These are phyloP conservation scores for Zophobas atratus DNA, from an alignment of 1,140 invertebrate species.

Conservation along the genomic window DNA sequence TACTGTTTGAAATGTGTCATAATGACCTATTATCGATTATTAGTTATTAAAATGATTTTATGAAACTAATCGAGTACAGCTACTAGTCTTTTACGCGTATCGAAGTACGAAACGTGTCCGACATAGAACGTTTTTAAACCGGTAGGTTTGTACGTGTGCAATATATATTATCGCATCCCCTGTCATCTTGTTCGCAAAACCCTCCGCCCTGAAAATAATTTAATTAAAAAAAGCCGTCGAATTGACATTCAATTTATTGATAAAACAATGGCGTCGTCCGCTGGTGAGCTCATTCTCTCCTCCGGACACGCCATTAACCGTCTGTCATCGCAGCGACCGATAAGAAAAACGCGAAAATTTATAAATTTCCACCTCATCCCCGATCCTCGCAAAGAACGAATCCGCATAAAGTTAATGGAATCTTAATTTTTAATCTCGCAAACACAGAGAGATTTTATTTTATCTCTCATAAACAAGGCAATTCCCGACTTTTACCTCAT, in stretches of 20 bases:
- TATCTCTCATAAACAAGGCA: slow-evolving; percentile 57
- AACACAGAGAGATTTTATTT: slow-evolving; percentile 55
- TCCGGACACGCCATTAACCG: slow-evolving; percentile 37
- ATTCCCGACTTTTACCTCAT: slow-evolving; percentile 57
- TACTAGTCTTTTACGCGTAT: too few species aligned
- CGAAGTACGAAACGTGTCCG: too few species aligned
- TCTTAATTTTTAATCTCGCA: slow-evolving; percentile 60
- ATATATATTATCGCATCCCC: not conserved
- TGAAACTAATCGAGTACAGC: too few species aligned
- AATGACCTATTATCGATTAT: not conserved
- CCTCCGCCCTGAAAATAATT: not conserved
- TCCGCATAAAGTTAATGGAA: slow-evolving; percentile 59
- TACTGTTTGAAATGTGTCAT: not conserved
- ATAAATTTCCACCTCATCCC: slow-evolving; percentile 21
- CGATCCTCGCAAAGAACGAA: slow-evolving; percentile 29
- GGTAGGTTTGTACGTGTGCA: too few species aligned
- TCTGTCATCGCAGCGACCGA: slow-evolving; percentile 35
- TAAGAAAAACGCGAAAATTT: slow-evolving; percentile 44
- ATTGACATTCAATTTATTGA: slow-evolving; percentile 50
- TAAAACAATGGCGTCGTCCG: slow-evolving; percentile 42
- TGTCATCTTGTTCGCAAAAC: slow-evolving; percentile 29
- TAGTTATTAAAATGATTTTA: too few species aligned
- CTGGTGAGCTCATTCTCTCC: slow-evolving; percentile 8
- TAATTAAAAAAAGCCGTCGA: slow-evolving; percentile 35
- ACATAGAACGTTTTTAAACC: too few species aligned